phyloP scores from a whole-genome alignment of 2,797 vertebrate genomes.

The Valencia hispanica region DNA sequence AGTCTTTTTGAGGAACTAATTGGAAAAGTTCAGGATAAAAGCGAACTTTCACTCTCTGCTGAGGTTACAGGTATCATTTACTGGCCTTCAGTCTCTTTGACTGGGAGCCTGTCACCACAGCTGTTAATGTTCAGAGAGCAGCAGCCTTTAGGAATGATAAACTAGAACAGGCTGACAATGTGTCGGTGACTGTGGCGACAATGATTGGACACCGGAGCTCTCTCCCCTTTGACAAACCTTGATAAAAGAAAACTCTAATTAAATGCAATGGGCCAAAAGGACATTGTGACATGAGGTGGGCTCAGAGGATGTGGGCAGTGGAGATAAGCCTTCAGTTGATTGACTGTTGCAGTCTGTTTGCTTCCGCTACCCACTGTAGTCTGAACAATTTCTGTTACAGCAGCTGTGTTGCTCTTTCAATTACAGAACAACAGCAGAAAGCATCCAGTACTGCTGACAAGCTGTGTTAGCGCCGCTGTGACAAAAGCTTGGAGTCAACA shows the following conservation, averaged over 20 bases:
- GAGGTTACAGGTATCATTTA: slow-evolving; percentile 30
- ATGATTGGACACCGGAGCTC: slow-evolving; percentile 44
- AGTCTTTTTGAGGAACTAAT: slow-evolving; percentile 13
- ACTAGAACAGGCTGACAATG: slow-evolving; percentile 26
- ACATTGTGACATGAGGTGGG: slow-evolving; percentile 25
- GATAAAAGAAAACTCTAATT: slow-evolving; percentile 48
- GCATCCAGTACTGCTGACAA: slow-evolving; percentile 16
- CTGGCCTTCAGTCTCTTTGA: slow-evolving; percentile 16
- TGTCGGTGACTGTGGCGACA: slow-evolving; percentile 25
- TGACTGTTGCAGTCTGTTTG: slow-evolving; percentile 36
- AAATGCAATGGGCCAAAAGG: slow-evolving; percentile 47
- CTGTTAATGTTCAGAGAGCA: slow-evolving; percentile 30
- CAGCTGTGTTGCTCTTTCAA: slow-evolving; percentile 30
- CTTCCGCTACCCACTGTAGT: slow-evolving; percentile 8
- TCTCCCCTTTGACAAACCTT: slow-evolving; percentile 40
- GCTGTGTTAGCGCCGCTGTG: slow-evolving; percentile 20
- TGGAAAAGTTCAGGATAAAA: slow-evolving; percentile 8
- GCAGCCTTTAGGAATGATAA: slow-evolving; percentile 26
- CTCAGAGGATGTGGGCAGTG: slow-evolving; percentile 29
- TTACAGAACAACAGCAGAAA: slow-evolving; percentile 19
- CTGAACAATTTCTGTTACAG: slow-evolving; percentile 13
- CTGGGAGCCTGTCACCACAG: slow-evolving; percentile 16
- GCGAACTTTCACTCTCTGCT: neutral
- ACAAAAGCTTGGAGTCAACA: slow-evolving; percentile 31
- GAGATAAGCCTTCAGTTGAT: slow-evolving; percentile 36